A percentile compares a stretch with the other conserved stretches of the same genome.
phyloP scores from a whole-genome alignment of 1,140 invertebrate genomes.

The Lepidurus arcticus region DNA sequence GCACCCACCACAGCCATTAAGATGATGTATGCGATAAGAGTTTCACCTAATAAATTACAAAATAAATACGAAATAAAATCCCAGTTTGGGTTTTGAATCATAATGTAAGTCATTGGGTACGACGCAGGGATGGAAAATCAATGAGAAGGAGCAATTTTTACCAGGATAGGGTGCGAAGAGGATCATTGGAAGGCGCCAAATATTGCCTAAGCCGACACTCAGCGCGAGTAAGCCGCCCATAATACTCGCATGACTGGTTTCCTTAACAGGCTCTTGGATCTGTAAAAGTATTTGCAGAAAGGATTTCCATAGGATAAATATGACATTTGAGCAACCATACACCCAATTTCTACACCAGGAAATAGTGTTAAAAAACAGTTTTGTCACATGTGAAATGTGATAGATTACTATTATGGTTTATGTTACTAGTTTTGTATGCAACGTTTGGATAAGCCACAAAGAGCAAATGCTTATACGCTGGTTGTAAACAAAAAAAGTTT shows the following conservation, averaged over 20 bases:
- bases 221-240: conserved; percentile 23
- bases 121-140: background rate
- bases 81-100: background rate
- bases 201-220: conserved; percentile 28
- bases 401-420: too few species aligned
- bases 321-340: too few species aligned
- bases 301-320: background rate
- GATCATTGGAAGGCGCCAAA: conserved; percentile 32
- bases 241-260: conserved; percentile 10
- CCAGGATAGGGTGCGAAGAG: conserved; percentile 28
- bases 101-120: background rate
- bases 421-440: too few species aligned
- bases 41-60: conserved; percentile 23
- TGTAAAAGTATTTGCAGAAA: background rate
- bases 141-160: background rate
- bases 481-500: too few species aligned
- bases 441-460: too few species aligned
- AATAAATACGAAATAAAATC: background rate
- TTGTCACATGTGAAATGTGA: too few species aligned
- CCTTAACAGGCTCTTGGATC: background rate
- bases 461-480: too few species aligned
- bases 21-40: conserved; percentile 31
- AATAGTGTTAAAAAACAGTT: too few species aligned
- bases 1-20: conserved; percentile 27
- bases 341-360: too few species aligned